Conservation (phyloP, 2,888 invertebrate species). For the Netelia fuscicornis region DNA sequence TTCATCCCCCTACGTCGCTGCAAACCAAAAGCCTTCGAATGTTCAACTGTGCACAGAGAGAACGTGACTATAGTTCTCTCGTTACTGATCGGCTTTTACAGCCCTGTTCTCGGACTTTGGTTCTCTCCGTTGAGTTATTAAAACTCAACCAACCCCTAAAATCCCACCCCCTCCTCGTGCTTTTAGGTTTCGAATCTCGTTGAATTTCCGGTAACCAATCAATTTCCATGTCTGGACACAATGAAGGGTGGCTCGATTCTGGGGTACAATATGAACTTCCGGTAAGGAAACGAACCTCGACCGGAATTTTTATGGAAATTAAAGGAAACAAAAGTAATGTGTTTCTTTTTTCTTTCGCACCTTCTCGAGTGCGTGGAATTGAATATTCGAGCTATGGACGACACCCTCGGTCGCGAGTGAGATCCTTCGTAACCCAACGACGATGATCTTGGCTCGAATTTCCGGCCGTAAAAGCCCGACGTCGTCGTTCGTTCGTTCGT, state of each 20-base stretch:
- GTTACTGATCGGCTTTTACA: slow-evolving; percentile 31
- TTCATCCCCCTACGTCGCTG: slow-evolving; percentile 9
- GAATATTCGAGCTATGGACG: too few species aligned
- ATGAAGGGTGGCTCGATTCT: background rate
- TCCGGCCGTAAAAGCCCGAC: slow-evolving; percentile 57
- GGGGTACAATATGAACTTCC: too few species aligned
- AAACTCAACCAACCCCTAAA: background rate
- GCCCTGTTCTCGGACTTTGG: slow-evolving; percentile 13
- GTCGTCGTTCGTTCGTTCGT: slow-evolving; percentile 42
- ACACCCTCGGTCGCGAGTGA: too few species aligned
- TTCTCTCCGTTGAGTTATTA: background rate
- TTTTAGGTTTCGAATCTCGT: background rate
- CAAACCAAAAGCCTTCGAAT: slow-evolving; percentile 47
- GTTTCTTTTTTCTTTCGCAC: too few species aligned
- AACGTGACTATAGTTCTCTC: background rate
- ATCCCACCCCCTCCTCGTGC: background rate
- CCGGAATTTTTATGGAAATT: too few species aligned
- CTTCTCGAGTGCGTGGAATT: too few species aligned
- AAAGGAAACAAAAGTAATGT: too few species aligned
- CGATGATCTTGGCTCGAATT: slow-evolving; percentile 63
- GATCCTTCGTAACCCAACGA: slow-evolving; percentile 19
- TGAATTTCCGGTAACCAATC: slow-evolving; percentile 1
- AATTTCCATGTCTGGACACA: slow-evolving; percentile 5
- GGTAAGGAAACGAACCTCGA: too few species aligned
- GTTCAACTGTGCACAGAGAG: slow-evolving; percentile 7